A percentile compares a stretch with the other conserved stretches of the same genome.
These are phyloP conservation scores for Scleropages formosus DNA, from an alignment of 2,797 vertebrate species.

Conservation along the genomic window DNA sequence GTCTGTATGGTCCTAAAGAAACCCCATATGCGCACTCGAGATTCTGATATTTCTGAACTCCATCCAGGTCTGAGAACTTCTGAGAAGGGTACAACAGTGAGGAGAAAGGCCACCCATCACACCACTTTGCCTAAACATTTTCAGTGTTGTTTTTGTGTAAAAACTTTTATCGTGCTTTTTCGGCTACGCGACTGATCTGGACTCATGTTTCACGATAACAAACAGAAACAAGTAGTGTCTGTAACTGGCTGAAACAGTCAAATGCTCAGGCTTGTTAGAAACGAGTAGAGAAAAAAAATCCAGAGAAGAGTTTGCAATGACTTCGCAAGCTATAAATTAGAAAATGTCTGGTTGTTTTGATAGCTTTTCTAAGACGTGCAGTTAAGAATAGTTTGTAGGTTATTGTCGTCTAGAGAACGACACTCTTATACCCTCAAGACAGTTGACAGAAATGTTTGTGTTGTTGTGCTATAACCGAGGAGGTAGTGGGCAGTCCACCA, in stretches of 20 bases:
- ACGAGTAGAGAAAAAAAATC: background rate
- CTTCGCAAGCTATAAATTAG: background rate
- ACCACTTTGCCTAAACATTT: background rate
- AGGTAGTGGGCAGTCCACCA: background rate
- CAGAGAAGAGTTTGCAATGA: background rate
- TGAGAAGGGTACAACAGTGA: background rate
- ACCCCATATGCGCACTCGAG: background rate
- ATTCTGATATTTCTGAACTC: background rate
- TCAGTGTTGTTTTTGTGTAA: background rate
- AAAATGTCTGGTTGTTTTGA: background rate
- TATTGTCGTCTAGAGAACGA: background rate
- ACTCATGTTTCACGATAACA: background rate
- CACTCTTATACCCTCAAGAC: no score
- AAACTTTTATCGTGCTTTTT: background rate
- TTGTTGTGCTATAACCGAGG: background rate
- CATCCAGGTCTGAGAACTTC: background rate
- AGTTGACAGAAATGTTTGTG: background rate
- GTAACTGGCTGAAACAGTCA: slow-evolving; percentile 4
- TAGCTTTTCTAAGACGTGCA: no score
- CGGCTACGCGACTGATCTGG: background rate
- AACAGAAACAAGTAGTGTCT: background rate
- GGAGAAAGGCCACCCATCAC: background rate
- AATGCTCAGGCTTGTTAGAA: background rate
- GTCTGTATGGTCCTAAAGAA: no score
- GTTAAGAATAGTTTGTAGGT: background rate